phyloP scores from a whole-genome alignment of 2,888 invertebrate species.

The Caenorhabditis wallacei region DNA sequence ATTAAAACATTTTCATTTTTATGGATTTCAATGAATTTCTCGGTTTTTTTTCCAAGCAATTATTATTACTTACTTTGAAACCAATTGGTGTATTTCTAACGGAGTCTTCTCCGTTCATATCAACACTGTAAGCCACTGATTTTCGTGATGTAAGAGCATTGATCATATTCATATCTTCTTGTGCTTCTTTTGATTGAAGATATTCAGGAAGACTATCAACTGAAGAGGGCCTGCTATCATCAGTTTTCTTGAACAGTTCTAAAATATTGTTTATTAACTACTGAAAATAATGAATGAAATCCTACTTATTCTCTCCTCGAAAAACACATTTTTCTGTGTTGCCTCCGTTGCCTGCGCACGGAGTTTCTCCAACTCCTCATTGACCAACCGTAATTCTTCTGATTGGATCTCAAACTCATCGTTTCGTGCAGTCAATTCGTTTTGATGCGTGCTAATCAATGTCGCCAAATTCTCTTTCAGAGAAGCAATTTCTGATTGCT shows the following conservation, averaged over 20 bases:
- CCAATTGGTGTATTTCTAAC: slow-evolving; percentile 22
- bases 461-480: neutral
- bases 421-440: neutral
- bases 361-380: neutral
- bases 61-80: slow-evolving; percentile 8
- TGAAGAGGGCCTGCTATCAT: neutral
- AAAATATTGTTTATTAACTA: neutral
- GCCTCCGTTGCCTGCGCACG: neutral
- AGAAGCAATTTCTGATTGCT: neutral
- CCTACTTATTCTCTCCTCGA: slow-evolving; percentile 27
- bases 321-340: slow-evolving; percentile 4
- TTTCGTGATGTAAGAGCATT: slow-evolving; percentile 38
- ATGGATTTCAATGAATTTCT: too few species aligned
- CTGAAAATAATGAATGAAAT: neutral
- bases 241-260: slow-evolving; percentile 9
- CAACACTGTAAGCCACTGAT: slow-evolving; percentile 35
- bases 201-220: slow-evolving; percentile 27
- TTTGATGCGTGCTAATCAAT: neutral
- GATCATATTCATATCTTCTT: slow-evolving; percentile 18
- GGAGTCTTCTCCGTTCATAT: slow-evolving; percentile 8
- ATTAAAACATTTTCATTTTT: too few species aligned
- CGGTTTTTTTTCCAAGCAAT: neutral
- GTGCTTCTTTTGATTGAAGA: neutral
- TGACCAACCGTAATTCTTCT: neutral
- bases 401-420: neutral